Evolutionary conservation across 2,797 vertebrate genomes (phyloP).

Genomic region (Typhlichthys subterraneus): DNA sequence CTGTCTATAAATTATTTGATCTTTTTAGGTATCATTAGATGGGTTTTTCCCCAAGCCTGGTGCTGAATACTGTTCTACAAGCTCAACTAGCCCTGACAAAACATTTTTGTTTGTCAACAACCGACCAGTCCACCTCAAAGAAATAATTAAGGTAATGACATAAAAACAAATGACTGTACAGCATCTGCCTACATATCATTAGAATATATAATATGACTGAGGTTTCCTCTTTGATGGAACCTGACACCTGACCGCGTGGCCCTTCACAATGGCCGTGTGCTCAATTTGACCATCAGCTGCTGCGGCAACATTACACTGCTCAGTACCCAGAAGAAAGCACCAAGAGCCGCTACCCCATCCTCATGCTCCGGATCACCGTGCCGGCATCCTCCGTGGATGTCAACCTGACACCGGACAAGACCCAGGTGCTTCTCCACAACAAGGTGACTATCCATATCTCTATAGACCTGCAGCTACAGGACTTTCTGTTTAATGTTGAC

Average conservation of each 20-base stretch:
- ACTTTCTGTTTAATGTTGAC: too few species aligned
- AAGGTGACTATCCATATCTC: constrained; percentile 76
- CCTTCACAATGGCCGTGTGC: not conserved
- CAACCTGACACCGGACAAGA: constrained; percentile 95
- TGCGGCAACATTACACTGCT: constrained; percentile 83
- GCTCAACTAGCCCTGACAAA: constrained; percentile 85
- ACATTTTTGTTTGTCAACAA: constrained; percentile 90
- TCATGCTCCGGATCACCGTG: constrained; percentile 86
- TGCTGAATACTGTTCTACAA: constrained; percentile 80
- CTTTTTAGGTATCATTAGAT: constrained; percentile 83
- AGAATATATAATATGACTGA: not conserved
- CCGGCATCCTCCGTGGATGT: constrained; percentile 87
- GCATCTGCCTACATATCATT: not conserved
- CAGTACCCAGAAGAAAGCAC: constrained; percentile 76
- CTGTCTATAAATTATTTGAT: constrained; percentile 27
- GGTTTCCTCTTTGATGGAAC: not conserved
- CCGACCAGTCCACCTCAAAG: constrained; percentile 89
- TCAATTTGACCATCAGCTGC: constrained; percentile 74
- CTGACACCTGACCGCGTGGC: not conserved
- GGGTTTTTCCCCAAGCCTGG: constrained; percentile 90
- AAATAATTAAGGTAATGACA: constrained; percentile 88
- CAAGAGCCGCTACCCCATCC: constrained; percentile 82
- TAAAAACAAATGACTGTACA: too few species aligned
- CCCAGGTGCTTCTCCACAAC: constrained; percentile 89
- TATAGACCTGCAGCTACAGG: too few species aligned